A percentile compares a stretch with the other conserved stretches of the same genome.
phyloP scores from a whole-genome alignment of 2,888 invertebrate genomes.

The Branchipolynoe longqiensis region DNA sequence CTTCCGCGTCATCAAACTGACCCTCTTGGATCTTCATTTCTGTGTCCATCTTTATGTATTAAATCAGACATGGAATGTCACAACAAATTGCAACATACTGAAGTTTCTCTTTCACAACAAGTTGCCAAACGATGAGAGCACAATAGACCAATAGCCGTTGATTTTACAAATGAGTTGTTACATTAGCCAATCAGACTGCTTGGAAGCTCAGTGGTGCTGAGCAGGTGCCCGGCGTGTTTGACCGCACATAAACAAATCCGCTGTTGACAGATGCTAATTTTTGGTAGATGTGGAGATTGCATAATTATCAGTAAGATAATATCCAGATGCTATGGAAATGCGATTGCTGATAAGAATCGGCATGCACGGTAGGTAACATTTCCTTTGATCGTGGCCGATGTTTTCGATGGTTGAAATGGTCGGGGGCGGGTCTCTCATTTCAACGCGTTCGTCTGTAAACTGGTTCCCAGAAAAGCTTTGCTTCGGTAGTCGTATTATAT shows the following conservation, averaged over 20 bases:
- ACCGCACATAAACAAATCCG: constrained; percentile 27
- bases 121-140: background rate
- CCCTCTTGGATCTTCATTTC: background rate
- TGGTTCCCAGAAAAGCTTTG: too few species aligned
- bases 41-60: background rate
- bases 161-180: background rate
- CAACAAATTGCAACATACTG: background rate
- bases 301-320: too few species aligned
- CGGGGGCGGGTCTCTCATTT: too few species aligned
- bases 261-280: constrained; percentile 36
- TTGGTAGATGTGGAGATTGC: background rate
- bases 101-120: background rate
- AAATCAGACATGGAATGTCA: background rate
- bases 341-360: too few species aligned
- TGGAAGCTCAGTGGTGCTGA: background rate
- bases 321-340: too few species aligned
- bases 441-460: too few species aligned
- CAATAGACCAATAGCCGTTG: background rate
- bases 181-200: constrained; percentile 2
- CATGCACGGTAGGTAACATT: too few species aligned
- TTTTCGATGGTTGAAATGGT: too few species aligned
- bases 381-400: too few species aligned
- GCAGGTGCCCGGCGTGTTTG: background rate
- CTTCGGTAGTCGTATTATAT: too few species aligned
- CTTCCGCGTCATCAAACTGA: constrained; percentile 56